phyloP scores from a whole-genome alignment of 2,113 vertebrate genomes.

The Cyanoderma ruficeps region DNA sequence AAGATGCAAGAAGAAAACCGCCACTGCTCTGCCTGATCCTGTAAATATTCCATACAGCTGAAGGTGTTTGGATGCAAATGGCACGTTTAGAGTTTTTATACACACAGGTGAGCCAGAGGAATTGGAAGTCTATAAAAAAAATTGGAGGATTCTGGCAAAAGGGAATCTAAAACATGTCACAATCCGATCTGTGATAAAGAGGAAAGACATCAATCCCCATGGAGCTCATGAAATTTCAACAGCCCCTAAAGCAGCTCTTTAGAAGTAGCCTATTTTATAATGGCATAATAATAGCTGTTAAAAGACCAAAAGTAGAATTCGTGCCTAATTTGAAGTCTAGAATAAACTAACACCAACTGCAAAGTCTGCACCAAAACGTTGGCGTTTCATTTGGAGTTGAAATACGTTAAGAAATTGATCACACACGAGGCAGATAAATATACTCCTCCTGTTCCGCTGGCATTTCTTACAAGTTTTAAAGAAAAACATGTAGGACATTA shows the following conservation, averaged over 20 bases:
- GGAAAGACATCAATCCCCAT: neutral
- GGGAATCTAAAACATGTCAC: neutral
- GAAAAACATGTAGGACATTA: neutral
- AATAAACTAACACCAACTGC: neutral
- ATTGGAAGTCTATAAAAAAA: neutral
- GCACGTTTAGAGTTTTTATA: neutral
- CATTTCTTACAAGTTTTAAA: neutral
- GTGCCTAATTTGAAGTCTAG: neutral
- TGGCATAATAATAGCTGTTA: neutral
- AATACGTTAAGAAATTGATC: neutral
- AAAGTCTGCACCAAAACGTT: neutral
- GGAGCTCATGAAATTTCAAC: neutral
- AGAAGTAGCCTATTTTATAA: neutral
- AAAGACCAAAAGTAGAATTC: neutral
- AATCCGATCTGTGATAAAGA: neutral
- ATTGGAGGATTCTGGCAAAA: neutral
- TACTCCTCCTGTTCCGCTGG: neutral
- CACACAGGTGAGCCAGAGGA: neutral
- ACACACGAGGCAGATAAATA: neutral
- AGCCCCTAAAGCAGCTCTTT: neutral
- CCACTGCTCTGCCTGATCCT: neutral
- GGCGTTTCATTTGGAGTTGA: neutral
- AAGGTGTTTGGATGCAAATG: neutral
- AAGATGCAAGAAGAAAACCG: neutral
- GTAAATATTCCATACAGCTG: neutral